phyloP scores from a whole-genome alignment of 2,888 invertebrate species.

The Spodoptera littoralis region DNA sequence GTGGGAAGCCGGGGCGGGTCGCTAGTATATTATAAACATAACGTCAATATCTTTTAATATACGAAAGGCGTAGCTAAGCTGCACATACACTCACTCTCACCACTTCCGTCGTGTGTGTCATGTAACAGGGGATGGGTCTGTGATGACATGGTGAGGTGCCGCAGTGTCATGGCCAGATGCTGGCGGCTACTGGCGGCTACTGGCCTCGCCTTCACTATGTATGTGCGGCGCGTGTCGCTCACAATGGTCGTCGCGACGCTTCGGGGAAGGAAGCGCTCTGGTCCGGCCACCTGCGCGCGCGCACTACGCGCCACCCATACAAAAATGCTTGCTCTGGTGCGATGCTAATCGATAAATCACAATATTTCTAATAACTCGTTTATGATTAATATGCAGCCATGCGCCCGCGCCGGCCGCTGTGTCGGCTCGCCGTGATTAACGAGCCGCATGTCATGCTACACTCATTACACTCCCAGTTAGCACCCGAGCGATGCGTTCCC shows the following conservation, averaged over 20 bases:
- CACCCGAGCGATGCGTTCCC: constrained; percentile 23
- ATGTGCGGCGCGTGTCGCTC: constrained; percentile 65
- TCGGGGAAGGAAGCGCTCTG: constrained; percentile 81
- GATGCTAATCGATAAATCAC: constrained; percentile 56
- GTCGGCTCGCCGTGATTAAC: background rate
- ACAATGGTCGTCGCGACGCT: constrained; percentile 65
- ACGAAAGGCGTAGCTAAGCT: no score
- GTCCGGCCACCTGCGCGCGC: constrained; percentile 66
- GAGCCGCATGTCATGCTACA: background rate
- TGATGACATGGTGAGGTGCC: no score
- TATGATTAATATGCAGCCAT: constrained; percentile 16
- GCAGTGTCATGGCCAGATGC: no score
- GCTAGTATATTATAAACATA: no score
- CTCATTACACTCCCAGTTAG: constrained; percentile 1
- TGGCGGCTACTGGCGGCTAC: background rate
- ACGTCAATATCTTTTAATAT: no score
- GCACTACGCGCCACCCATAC: constrained; percentile 45
- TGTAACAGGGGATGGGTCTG: no score
- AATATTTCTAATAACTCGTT: constrained; percentile 44
- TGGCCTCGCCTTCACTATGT: constrained; percentile 39
- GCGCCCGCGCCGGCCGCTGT: constrained; percentile 1
- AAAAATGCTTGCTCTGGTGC: constrained; percentile 23
- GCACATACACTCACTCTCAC: no score
- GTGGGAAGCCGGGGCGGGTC: no score
- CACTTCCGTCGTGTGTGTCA: no score